phyloP scores from a whole-genome alignment of 2,113 vertebrate species.

The Paramormyrops kingsleyae region DNA sequence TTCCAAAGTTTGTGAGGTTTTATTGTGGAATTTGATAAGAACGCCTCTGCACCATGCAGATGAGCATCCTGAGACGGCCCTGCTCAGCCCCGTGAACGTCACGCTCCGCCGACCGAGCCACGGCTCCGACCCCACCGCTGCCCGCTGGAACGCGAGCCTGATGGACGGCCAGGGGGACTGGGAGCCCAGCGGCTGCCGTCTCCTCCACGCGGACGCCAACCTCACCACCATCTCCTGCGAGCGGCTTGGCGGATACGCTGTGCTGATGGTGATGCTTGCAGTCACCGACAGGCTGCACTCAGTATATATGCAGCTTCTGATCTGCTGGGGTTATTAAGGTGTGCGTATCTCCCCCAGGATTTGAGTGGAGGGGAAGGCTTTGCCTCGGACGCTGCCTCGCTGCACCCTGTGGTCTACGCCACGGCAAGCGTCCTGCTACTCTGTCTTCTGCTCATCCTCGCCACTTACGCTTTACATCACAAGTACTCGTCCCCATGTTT shows the following conservation, averaged over 20 bases:
- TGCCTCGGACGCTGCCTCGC: neutral
- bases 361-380: neutral
- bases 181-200: constrained; percentile 66
- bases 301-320: neutral
- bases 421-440: constrained; percentile 67
- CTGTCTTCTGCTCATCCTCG: constrained; percentile 71
- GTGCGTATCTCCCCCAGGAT: neutral
- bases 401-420: neutral
- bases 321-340: neutral
- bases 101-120: constrained; percentile 62
- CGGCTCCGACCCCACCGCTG: constrained; percentile 64
- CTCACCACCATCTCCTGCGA: constrained; percentile 67
- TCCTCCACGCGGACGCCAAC: constrained; percentile 66
- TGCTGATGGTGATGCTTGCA: constrained; percentile 64
- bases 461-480: constrained; percentile 85
- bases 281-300: neutral
- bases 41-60: neutral
- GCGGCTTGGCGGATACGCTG: constrained; percentile 68
- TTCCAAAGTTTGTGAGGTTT: neutral
- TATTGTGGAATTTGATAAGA: neutral
- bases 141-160: constrained; percentile 72
- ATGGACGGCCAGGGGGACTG: constrained; percentile 69
- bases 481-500: constrained; percentile 55
- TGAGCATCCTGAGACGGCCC: constrained; percentile 28
- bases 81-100: constrained; percentile 58